A percentile compares a stretch with the other conserved stretches of the same genome.
These are phyloP conservation scores for Axea sp. DNA, from an alignment of 2,888 invertebrate genomes.

Conservation along the genomic window DNA sequence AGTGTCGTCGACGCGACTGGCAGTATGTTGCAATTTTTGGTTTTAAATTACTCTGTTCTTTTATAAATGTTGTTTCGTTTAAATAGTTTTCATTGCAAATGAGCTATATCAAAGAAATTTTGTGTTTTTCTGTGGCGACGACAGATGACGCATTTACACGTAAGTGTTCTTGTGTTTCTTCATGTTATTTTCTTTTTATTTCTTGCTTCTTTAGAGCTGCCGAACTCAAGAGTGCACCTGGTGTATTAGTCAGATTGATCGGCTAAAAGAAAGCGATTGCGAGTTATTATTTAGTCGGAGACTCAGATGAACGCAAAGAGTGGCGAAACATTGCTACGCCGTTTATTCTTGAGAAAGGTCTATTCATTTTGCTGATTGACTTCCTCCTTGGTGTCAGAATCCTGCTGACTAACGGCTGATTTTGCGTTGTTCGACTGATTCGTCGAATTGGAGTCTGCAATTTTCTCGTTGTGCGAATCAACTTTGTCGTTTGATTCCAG, in stretches of 20 bases:
- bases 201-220: constrained; percentile 20
- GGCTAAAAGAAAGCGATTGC: constrained; percentile 42
- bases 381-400: constrained; percentile 77
- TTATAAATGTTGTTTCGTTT: constrained; percentile 45
- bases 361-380: constrained; percentile 78
- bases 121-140: constrained; percentile 12
- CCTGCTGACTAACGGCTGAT: constrained; percentile 74
- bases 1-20: constrained; percentile 73
- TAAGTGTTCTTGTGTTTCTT: constrained; percentile 4
- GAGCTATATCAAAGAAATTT: constrained; percentile 52
- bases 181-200: constrained; percentile 14
- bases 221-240: constrained; percentile 43
- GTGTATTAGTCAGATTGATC: constrained; percentile 32
- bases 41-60: constrained; percentile 43
- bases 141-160: constrained; percentile 10
- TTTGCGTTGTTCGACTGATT: constrained; percentile 73
- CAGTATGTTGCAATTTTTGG: constrained; percentile 70
- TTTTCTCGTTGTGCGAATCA: constrained; percentile 77
- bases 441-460: constrained; percentile 71
- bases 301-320: constrained; percentile 26
- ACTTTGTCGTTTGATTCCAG: constrained; percentile 77
- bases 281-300: constrained; percentile 9
- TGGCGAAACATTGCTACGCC: background rate
- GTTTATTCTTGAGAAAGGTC: constrained; percentile 25
- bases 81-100: constrained; percentile 30